Evolutionary conservation across 2,113 vertebrate genomes (phyloP), one percentile per base, ranked within the genome.

Genomic region (Strix uralensis): DNA sequence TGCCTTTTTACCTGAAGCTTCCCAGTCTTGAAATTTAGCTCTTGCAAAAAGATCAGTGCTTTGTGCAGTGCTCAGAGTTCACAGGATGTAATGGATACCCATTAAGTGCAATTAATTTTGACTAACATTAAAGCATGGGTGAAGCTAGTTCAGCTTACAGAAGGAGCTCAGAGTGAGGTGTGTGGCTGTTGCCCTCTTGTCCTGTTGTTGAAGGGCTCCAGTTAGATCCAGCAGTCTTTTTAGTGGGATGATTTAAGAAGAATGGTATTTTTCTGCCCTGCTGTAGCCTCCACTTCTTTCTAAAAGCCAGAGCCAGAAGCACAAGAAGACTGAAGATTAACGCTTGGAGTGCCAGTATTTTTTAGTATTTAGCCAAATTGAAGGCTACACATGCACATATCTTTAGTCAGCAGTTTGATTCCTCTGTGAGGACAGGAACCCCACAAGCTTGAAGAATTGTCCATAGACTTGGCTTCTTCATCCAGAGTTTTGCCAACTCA

Each of bases 391-490:
- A 3, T 29, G 32, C 32, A 40, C 9, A 42, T 15, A 18, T 42
- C 58, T 88, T 80, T 59, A 87, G 67, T 71, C 82, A 90, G 92
- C 92, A 83, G 40, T 78, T 88, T 73, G 46, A 47, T 54, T 73
- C 29, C 38, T 86, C 66, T 2, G 1, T 1, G 10, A 75, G 40
- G 34, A 72, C 82, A 92, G 63, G 59, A 94, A 47, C 69, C n/a
- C 54, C 51, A 40, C 81, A 88, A 36, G 67, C 85, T 65, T 96
- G 72, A 86, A 86, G 82, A 87, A 65, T 72, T 75, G 86, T 88
- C 88, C 88, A 29, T 63, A 75, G 44, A 20, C 73, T 90, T 94
- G 95, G 92, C 83, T 83, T 92, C 77, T 79, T 84, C 83, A 80
- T 13, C 40, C 65, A 58, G 57, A 58, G 16, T 74, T 95, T 86